phyloP scores from a whole-genome alignment of 2,888 invertebrate species.

The Pantelozetes paolii region DNA sequence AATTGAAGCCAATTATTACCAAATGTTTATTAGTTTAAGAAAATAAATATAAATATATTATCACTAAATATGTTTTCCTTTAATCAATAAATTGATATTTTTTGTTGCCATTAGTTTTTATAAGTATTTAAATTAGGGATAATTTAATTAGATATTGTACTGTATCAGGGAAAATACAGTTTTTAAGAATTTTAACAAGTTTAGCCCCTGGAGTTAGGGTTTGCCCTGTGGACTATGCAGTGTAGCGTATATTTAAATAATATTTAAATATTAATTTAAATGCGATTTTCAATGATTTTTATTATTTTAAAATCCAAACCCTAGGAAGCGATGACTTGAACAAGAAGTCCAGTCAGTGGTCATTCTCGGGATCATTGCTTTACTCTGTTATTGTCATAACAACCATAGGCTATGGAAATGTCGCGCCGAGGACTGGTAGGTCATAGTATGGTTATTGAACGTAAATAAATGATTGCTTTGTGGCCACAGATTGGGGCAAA shows the following conservation, averaged over 20 bases:
- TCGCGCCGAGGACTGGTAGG: slow-evolving; percentile 74
- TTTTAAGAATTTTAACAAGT: too few relatives aligned
- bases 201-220: too few relatives aligned
- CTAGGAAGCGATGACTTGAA: slow-evolving; percentile 38
- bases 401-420: slow-evolving; percentile 92
- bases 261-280: too few relatives aligned
- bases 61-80: neutral
- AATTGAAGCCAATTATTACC: slow-evolving; percentile 5
- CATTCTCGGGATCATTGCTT: slow-evolving; percentile 70
- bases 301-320: too few relatives aligned
- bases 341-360: slow-evolving; percentile 61
- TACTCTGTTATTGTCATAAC: slow-evolving; percentile 95
- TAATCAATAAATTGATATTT: too few relatives aligned
- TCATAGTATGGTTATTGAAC: neutral
- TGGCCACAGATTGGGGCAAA: slow-evolving; percentile 62
- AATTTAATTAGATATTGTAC: too few relatives aligned
- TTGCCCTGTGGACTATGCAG: too few relatives aligned
- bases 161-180: too few relatives aligned
- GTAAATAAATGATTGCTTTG: neutral
- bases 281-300: too few relatives aligned
- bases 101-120: too few relatives aligned
- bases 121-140: too few relatives aligned
- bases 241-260: too few relatives aligned
- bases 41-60: neutral
- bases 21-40: neutral